Evolutionary conservation across 2,113 vertebrate genomes (phyloP), one percentile per base, ranked within the genome.

Genomic region (Seriola aureovittata): DNA sequence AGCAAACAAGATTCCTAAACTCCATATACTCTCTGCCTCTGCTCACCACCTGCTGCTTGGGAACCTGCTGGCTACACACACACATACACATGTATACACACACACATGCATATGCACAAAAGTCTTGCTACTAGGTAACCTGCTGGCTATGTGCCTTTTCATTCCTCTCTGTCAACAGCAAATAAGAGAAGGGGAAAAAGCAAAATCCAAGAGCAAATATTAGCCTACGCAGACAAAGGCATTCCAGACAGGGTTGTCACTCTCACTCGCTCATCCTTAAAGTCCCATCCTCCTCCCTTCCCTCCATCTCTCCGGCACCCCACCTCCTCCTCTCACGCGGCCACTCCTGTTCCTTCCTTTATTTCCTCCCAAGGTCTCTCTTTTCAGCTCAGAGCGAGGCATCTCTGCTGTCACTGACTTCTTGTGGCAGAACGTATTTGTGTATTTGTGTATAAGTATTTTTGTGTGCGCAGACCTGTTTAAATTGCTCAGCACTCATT

Each of bases 141-240:
- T 60, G 25, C 79, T 88, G 88, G 89, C 88, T 87, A 91, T 91
- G 84, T 90, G 89, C 88, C 91, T 92, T 92, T 93, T 93, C 91
- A 89, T 93, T 93, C 80, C 77, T 88, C 80, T 94, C 75, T 90
- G 84, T 93, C 92, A 94, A 93, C 85, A 92, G 74, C 77, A 89
- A 95, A 92, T 89, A 94, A 84, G 88, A 84, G 70, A 82, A 90
- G 82, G 78, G 86, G 89, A 84, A 89, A 89, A 92, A 85, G 87
- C 85, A 82, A 91, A 94, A 93, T 94, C 94, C 85, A 66, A 89
- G 71, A 78, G 86, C 90, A 95, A 96, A 96, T 95, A 95, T 95
- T 95, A 92, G 93, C 90, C 75, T 8, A 74, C 32, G 74, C 34
- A 88, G 88, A 94, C 93, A 95, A 95, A 95, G 78, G 78, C 89